Evolutionary conservation across 2,797 vertebrate species (phyloP).

Genomic region (Sebastes hubbsi): DNA sequence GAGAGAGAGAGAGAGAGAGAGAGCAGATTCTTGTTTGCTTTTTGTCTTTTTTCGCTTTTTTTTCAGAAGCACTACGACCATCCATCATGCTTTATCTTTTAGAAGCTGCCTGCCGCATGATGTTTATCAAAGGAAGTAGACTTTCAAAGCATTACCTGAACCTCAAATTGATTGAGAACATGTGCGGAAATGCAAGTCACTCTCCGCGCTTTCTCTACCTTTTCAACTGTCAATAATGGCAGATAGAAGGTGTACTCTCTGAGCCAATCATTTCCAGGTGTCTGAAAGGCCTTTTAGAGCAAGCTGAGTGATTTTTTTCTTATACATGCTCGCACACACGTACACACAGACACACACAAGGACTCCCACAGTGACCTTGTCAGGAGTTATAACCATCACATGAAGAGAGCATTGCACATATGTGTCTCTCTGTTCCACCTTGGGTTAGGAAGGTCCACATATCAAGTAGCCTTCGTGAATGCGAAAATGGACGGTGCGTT

Average conservation of each 20-base stretch:
- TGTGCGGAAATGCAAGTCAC: slow-evolving; percentile 49
- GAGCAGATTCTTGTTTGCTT: slow-evolving; percentile 31
- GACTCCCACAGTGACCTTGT: slow-evolving; percentile 66
- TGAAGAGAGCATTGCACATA: slow-evolving; percentile 29
- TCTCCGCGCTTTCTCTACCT: slow-evolving; percentile 15
- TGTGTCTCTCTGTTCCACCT: slow-evolving; percentile 26
- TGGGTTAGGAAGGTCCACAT: neutral
- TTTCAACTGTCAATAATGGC: slow-evolving; percentile 53
- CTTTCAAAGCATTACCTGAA: slow-evolving; percentile 64
- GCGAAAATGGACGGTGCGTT: slow-evolving; percentile 14
- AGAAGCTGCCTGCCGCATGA: slow-evolving; percentile 40
- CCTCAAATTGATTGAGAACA: slow-evolving; percentile 63
- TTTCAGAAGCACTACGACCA: slow-evolving; percentile 25
- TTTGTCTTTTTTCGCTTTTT: slow-evolving; percentile 16
- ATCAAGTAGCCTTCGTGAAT: slow-evolving; percentile 32
- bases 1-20: neutral
- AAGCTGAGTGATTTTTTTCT: slow-evolving; percentile 17
- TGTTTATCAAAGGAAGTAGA: slow-evolving; percentile 66
- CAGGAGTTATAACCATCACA: slow-evolving; percentile 62
- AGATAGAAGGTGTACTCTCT: slow-evolving; percentile 58
- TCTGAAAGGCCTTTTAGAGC: slow-evolving; percentile 59
- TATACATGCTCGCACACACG: slow-evolving; percentile 11
- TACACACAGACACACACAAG: slow-evolving; percentile 5
- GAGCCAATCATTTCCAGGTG: slow-evolving; percentile 68
- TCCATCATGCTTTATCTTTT: slow-evolving; percentile 54